Percentiles rank a stretch among this genome's conserved stretches.
These are phyloP conservation scores for Typhlichthys subterraneus DNA, from an alignment of 2,797 vertebrate species.

Conservation along the genomic window DNA sequence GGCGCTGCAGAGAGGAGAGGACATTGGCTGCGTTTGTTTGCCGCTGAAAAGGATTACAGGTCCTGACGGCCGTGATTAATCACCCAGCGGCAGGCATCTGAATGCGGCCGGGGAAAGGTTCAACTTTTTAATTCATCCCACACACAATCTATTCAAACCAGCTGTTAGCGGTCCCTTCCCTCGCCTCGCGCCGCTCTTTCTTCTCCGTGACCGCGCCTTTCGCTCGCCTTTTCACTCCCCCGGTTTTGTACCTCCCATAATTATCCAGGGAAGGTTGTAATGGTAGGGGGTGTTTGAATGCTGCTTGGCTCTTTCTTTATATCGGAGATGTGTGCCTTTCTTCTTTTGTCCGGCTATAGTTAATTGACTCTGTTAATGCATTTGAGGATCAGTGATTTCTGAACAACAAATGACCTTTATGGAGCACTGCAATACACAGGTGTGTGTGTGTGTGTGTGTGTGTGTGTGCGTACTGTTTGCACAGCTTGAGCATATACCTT, in stretches of 20 bases:
- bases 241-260: constrained; percentile 64
- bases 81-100: constrained; percentile 90
- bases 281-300: constrained; percentile 67
- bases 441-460: constrained; percentile 33
- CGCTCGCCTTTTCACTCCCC: constrained; percentile 66
- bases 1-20: constrained; percentile 70
- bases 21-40: constrained; percentile 91
- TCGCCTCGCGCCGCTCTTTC: constrained; percentile 71
- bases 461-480: constrained; percentile 8
- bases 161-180: constrained; percentile 76
- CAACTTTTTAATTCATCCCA: constrained; percentile 85
- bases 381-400: constrained; percentile 78
- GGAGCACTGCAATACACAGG: constrained; percentile 61
- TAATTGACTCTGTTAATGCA: constrained; percentile 80
- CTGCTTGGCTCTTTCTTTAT: constrained; percentile 61
- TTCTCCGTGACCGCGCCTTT: constrained; percentile 75
- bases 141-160: constrained; percentile 85
- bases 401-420: constrained; percentile 79
- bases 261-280: constrained; percentile 72
- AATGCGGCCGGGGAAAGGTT: constrained; percentile 87
- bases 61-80: constrained; percentile 98
- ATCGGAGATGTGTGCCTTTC: constrained; percentile 71
- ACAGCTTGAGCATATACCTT: constrained; percentile 4
- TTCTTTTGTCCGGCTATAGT: constrained; percentile 66
- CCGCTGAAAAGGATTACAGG: constrained; percentile 91